Percentiles rank a stretch among this genome's conserved stretches.
Evolutionary conservation across 2,888 invertebrate genomes (phyloP).

Genomic region (Idaea biselata): DNA sequence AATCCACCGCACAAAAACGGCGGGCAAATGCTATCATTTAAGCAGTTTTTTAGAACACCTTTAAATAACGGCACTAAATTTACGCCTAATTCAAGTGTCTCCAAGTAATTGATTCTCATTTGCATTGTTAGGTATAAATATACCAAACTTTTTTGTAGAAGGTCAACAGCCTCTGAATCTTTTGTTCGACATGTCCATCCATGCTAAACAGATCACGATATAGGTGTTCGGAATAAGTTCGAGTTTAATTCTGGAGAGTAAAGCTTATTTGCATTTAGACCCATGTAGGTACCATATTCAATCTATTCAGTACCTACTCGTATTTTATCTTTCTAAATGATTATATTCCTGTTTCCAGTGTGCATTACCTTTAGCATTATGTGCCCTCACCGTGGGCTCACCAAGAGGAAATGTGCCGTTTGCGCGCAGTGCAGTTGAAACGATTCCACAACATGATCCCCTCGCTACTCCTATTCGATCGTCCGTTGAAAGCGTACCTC

Average conservation of each 20-base stretch:
- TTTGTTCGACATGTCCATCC: slow-evolving; percentile 60
- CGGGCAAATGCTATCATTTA: slow-evolving; percentile 40
- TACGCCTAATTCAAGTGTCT: slow-evolving; percentile 47
- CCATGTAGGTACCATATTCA: slow-evolving; percentile 3
- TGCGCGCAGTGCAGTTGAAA: slow-evolving; percentile 62
- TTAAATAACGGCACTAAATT: slow-evolving; percentile 43
- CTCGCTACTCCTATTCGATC: slow-evolving; percentile 83
- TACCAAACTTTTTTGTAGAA: slow-evolving; percentile 51
- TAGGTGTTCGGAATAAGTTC: slow-evolving; percentile 38
- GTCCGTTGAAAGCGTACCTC: slow-evolving; percentile 88
- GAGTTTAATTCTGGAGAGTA: slow-evolving; percentile 30
- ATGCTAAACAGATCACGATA: slow-evolving; percentile 50
- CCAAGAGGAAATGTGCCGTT: slow-evolving; percentile 56
- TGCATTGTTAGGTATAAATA: slow-evolving; percentile 48
- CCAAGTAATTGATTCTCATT: slow-evolving; percentile 59
- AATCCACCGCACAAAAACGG: slow-evolving; percentile 22
- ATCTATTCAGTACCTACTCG: slow-evolving; percentile 3
- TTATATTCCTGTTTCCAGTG: slow-evolving; percentile 42
- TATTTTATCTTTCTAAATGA: slow-evolving; percentile 14
- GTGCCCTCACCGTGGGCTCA: slow-evolving; percentile 49
- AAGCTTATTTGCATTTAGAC: slow-evolving; percentile 14
- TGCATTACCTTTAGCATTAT: slow-evolving; percentile 48
- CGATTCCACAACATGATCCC: slow-evolving; percentile 63
- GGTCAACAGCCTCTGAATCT: slow-evolving; percentile 59
- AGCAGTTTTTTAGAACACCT: slow-evolving; percentile 39